phyloP scores from a whole-genome alignment of 2,113 vertebrate genomes.

The Stigmatopora argus region DNA sequence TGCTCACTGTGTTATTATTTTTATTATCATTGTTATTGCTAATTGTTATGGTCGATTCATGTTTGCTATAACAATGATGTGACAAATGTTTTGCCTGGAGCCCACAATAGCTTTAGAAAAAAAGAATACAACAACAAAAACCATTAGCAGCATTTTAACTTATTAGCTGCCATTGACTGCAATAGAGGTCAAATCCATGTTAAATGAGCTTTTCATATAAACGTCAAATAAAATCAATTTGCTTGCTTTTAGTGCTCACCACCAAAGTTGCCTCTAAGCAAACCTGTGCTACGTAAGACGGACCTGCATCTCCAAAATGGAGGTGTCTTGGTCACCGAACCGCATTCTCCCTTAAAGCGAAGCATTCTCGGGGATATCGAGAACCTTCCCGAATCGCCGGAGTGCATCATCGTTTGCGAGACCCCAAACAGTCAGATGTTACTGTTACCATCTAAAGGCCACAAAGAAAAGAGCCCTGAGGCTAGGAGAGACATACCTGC shows the following conservation, averaged over 20 bases:
- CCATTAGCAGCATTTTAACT: no score
- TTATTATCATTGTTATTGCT: no score
- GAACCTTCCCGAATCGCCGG: slow-evolving; percentile 53
- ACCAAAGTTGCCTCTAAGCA: slow-evolving; percentile 8
- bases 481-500: neutral
- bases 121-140: no score
- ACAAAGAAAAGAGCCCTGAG: neutral
- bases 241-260: slow-evolving; percentile 27
- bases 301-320: slow-evolving; percentile 22
- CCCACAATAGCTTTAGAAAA: no score
- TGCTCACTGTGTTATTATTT: no score
- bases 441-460: neutral
- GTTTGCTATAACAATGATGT: no score
- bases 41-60: no score
- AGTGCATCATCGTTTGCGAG: slow-evolving; percentile 60
- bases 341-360: slow-evolving; percentile 33
- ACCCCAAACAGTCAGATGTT: slow-evolving; percentile 66
- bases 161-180: no score
- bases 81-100: no score
- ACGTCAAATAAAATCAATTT: neutral
- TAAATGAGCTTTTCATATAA: no score
- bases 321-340: neutral
- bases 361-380: slow-evolving; percentile 40
- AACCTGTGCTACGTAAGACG: slow-evolving; percentile 3
- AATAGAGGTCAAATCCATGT: no score